Conservation (phyloP, 2,888 invertebrate genomes). For the Tipula helvola region DNA sequence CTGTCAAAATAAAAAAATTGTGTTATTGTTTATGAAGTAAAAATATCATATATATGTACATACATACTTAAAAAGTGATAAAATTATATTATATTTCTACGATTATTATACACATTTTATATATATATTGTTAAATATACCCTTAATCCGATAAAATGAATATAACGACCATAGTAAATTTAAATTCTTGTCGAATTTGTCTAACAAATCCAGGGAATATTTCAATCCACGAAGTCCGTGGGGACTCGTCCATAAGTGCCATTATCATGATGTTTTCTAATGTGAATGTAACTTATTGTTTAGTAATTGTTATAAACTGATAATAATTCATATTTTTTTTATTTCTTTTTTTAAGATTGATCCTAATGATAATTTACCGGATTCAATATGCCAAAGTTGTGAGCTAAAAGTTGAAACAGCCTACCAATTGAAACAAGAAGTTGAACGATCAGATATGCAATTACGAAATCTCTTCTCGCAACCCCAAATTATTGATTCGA, state of each 20-base stretch:
- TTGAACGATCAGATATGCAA: background rate
- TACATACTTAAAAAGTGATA: background rate
- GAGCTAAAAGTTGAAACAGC: constrained; percentile 4
- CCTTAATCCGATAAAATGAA: background rate
- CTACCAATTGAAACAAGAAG: constrained; percentile 7
- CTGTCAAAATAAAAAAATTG: background rate
- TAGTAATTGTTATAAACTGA: background rate
- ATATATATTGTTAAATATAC: background rate
- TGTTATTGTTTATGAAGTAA: background rate
- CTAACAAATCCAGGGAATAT: background rate
- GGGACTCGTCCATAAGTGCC: background rate
- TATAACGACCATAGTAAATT: background rate
- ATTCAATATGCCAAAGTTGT: constrained; percentile 7
- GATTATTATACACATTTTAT: background rate
- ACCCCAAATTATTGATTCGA: background rate
- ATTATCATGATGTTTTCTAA: constrained; percentile 6
- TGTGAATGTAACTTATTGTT: background rate
- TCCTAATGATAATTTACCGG: background rate
- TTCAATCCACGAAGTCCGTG: constrained; percentile 5
- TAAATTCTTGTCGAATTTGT: background rate
- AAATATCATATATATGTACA: background rate
- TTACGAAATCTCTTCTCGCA: background rate
- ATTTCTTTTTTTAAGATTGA: background rate
- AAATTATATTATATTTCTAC: background rate
- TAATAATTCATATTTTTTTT: background rate